phyloP scores from a whole-genome alignment of 2,113 vertebrate genomes.

The Hyla sarda region DNA sequence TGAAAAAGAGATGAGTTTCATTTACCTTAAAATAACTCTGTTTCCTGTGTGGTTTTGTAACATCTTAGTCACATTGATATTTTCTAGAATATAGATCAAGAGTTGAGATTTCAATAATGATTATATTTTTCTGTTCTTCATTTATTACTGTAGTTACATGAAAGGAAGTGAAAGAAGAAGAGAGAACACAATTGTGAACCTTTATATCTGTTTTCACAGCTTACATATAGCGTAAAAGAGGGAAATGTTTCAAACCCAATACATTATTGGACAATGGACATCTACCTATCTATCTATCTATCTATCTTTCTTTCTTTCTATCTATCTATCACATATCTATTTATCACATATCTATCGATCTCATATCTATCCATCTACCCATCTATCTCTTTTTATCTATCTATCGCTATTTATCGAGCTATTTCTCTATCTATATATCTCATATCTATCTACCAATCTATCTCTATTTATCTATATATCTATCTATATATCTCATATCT shows the following conservation, averaged over 20 bases:
- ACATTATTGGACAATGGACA: no score
- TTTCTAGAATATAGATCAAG: neutral
- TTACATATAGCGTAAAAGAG: neutral
- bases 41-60: neutral
- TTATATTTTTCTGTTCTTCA: neutral
- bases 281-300: neutral
- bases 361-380: no score
- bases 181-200: neutral
- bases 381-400: no score
- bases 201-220: neutral
- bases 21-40: neutral
- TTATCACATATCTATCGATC: no score
- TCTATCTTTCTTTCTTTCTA: neutral
- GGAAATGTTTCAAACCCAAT: neutral
- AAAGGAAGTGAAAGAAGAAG: slow-evolving; percentile 16
- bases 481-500: no score
- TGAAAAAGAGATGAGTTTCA: neutral
- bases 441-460: no score
- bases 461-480: no score
- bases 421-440: no score
- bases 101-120: neutral
- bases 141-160: neutral
- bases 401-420: no score
- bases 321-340: neutral
- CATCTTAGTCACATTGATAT: neutral